Evolutionary conservation across 53 echinoderm and acorn worm genomes (phyloP), one percentile per base, ranked within the genome.

Genomic region (Holothuria leucospilota): DNA sequence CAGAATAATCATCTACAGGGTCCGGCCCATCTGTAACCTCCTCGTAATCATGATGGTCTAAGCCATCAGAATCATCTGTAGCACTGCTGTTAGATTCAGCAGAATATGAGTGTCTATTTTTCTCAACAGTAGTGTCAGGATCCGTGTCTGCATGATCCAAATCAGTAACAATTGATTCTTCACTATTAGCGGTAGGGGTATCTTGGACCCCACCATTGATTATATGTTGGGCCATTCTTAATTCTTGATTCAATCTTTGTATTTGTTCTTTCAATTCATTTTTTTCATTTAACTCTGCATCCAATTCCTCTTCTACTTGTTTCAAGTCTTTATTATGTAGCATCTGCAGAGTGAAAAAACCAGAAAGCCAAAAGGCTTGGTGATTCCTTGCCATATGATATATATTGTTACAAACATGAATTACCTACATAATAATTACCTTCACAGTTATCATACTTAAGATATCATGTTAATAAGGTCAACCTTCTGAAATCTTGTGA

Each of bases 31-130:
- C 80, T 1, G 61, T 59, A 14, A 59, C 56, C 27, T 80, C 59
- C 59, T 78, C 78, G 16, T 78, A 78, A 30, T 80, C 80, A 10
- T 75, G 75, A 59, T 80, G 80, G 14, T 80, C 80, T 13, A 28
- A 2, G 4, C 84, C 84, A 7, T 83, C 84, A 0, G 65, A 64
- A 8, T 64, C 65, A 63, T 93, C 93, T 25, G 93, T 93, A 8
- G 93, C 86, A 78, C 90, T 93, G 20, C 93, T 87, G 20, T 73
- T 85, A 8, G 93, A 92, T 30, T 92, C 92, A 6, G 68, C 89
- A 20, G 89, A 89, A 20, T 73, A 74, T 3, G 92, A 92, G 23
- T 71, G 75, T 46, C 92, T 82, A 21, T 91, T 91, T 25, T 84
- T 88, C 23, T 64, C 39, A 15, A 39, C 39, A 2, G 62, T 69